Evolutionary conservation across 2,113 vertebrate genomes (phyloP).

Genomic region (Hystrix brachyura): DNA sequence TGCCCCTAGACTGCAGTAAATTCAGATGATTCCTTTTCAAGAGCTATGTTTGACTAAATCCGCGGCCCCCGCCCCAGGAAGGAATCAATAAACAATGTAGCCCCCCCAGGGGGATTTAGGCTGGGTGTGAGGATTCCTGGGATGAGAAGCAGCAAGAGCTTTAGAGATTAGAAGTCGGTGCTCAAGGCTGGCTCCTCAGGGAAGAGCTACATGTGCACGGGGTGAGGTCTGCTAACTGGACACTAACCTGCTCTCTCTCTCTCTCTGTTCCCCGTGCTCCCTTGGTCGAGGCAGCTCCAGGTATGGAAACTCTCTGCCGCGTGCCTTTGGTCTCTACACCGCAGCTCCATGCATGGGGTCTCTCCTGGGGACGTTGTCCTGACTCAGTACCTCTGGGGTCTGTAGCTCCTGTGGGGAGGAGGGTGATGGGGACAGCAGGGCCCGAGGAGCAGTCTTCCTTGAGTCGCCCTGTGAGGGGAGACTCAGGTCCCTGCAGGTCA

Average conservation of each 20-base stretch:
- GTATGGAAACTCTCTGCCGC: conserved; percentile 67
- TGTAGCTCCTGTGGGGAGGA: not conserved
- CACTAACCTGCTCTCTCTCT: conserved; percentile 77
- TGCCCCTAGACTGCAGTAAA: fast-evolving
- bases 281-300: conserved; percentile 88
- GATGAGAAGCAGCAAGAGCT: not conserved
- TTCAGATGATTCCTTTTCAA: not conserved
- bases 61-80: too few relatives aligned
- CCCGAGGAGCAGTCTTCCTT: not conserved
- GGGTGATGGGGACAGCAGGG: not conserved
- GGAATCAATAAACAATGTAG: fast-evolving
- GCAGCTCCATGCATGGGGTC: not conserved
- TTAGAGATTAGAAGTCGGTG: not conserved
- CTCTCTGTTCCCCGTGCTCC: conserved; percentile 39
- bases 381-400: not conserved
- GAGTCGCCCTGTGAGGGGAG: not conserved
- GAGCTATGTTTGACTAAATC: not conserved
- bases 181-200: not conserved
- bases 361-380: not conserved
- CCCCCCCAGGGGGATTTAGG: not conserved
- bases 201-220: not conserved
- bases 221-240: fast-evolving
- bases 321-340: fast-evolving
- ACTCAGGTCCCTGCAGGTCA: too few relatives aligned
- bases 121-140: not conserved